A percentile compares a stretch with the other conserved stretches of the same genome.
Evolutionary conservation across 2,113 vertebrate genomes (phyloP).

Genomic region (Eulemur macaco): DNA sequence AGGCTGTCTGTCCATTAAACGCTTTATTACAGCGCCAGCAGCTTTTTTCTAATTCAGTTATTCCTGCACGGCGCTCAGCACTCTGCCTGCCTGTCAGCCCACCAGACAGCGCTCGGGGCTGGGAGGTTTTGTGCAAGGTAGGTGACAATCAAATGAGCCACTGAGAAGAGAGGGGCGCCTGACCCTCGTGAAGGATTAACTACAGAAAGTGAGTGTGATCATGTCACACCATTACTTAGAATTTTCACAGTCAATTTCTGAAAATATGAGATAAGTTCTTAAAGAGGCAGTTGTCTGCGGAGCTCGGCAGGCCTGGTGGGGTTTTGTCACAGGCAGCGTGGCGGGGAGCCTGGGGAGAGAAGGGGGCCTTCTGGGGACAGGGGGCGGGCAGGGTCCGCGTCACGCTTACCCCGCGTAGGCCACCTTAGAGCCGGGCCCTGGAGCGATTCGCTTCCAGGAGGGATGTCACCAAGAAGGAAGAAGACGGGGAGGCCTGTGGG

Average conservation of each 20-base stretch:
- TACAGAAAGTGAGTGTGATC: constrained; percentile 90
- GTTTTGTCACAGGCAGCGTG: constrained; percentile 62
- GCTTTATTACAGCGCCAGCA: constrained; percentile 99
- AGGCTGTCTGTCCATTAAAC: constrained; percentile 99
- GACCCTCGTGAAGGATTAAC: constrained; percentile 91
- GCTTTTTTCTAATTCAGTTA: constrained; percentile 98
- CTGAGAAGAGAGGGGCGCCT: constrained; percentile 87
- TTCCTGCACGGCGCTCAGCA: constrained; percentile 91
- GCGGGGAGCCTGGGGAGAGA: constrained; percentile 44
- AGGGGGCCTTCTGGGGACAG: neutral
- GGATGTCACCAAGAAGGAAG: neutral
- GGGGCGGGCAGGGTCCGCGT: accelerated
- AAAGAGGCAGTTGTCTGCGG: constrained; percentile 82
- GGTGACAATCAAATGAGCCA: constrained; percentile 94
- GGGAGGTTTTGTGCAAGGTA: constrained; percentile 88
- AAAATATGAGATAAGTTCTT: constrained; percentile 84
- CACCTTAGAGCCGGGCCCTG: neutral
- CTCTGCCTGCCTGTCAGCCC: constrained; percentile 94
- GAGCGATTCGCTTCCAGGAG: neutral
- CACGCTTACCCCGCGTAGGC: neutral
- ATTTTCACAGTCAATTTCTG: constrained; percentile 90
- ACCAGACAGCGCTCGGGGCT: constrained; percentile 92
- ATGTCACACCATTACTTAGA: constrained; percentile 91
- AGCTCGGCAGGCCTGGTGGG: constrained; percentile 72
- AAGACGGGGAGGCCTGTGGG: too few species aligned